These are phyloP conservation scores for Drosophila ogumai DNA, from an alignment of 1,140 invertebrate species.

Conservation along the genomic window DNA sequence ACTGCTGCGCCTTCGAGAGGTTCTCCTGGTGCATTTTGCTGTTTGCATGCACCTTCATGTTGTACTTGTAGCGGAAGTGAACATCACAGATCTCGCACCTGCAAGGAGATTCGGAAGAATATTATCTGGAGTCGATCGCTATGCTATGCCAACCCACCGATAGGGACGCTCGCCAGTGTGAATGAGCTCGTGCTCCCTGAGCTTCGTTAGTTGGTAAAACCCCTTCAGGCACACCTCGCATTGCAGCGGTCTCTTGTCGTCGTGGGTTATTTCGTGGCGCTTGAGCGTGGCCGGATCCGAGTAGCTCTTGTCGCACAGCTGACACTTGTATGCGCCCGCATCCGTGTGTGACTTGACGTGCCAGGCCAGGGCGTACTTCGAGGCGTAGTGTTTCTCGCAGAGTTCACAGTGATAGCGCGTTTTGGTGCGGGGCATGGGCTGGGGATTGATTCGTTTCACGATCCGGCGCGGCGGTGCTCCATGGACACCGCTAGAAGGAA, in stretches of 20 bases:
- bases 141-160: neutral
- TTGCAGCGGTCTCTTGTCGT: constrained; percentile 62
- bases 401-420: constrained; percentile 46
- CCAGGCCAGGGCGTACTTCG: constrained; percentile 57
- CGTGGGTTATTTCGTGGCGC: constrained; percentile 58
- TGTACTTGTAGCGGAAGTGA: constrained; percentile 64
- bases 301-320: constrained; percentile 57
- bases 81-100: constrained; percentile 63
- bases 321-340: constrained; percentile 47
- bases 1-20: constrained; percentile 8
- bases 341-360: constrained; percentile 56
- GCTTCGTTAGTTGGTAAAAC: constrained; percentile 48
- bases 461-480: constrained; percentile 50
- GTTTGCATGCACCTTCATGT: constrained; percentile 56
- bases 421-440: constrained; percentile 20
- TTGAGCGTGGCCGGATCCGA: constrained; percentile 51
- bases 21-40: constrained; percentile 66
- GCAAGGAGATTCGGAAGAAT: neutral
- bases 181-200: constrained; percentile 60
- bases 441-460: constrained; percentile 48
- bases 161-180: constrained; percentile 68
- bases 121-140: too few species aligned
- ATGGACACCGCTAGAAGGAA: constrained; percentile 49
- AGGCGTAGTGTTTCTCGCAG: constrained; percentile 60
- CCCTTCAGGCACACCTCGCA: constrained; percentile 64